Evolutionary conservation across 2,113 vertebrate species (phyloP), one percentile per base, ranked within the genome.

Genomic region (Platichthys flesus): DNA sequence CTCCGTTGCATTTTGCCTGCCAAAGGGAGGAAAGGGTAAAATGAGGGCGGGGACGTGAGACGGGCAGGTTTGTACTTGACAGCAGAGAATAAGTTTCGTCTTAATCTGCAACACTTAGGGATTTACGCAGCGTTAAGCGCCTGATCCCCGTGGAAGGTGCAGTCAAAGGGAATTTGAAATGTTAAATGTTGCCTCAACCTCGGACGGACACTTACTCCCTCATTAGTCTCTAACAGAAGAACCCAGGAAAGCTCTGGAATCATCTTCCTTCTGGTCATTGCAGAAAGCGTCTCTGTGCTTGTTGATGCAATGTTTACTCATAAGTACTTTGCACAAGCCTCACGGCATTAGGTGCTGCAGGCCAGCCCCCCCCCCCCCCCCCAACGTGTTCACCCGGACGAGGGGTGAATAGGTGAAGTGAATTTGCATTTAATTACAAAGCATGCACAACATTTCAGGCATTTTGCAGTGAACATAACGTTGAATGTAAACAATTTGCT

Each of bases 91-190:
- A 81, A 88, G 80, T 71, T 6, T 82, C 82, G 85, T 85, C 74
- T 90, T 91, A 90, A 89, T 93, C 90, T 89, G 90, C 81, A 90
- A 86, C 88, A 88, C 79, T 92, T 83, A 79, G 79, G 79, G 89
- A 88, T 92, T 91, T 85, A 73, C 64, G 66, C 61, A 78, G 73
- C 60, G 68, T 82, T 81, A 73, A 82, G 67, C 67, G 74, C 72
- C 64, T 82, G 67, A 72, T 13, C 12, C 12, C 3, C 12, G 9
- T 42, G 10, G 40, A 42, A 3, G 40, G 40, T 42, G 62, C 71
- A 71, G 61, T 75, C n/a, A 62, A 62, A 49, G 55, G 20, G 58
- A 80, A 49, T 81, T 55, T 75, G 69, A 59, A 51, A 51, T 13
- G 16, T 47, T 58, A 37, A 61, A 59, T 58, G 66, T 60, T 28